phyloP scores from a whole-genome alignment of 2,113 vertebrate genomes.

The Elachura formosa region DNA sequence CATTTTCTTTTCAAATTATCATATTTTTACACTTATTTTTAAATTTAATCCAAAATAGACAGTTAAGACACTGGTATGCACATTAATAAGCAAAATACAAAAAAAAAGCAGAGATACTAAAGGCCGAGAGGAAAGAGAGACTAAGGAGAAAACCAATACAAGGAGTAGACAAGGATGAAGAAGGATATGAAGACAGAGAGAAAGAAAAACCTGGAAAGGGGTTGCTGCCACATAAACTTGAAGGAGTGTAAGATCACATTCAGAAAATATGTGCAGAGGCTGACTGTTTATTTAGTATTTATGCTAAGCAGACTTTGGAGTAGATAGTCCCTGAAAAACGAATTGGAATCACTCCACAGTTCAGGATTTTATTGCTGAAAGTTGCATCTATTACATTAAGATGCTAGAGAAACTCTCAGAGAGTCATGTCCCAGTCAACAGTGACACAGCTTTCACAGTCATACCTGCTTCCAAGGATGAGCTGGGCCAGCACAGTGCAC shows the following conservation, averaged over 20 bases:
- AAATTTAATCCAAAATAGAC: not conserved
- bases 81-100: accelerated
- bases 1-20: not conserved
- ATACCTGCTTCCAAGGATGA: not conserved
- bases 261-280: not conserved
- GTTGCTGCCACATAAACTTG: not conserved
- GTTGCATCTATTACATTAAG: not conserved
- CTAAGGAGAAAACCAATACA: not conserved
- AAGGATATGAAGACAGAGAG: not conserved
- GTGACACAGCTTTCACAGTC: not conserved
- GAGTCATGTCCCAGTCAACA: accelerated
- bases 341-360: not conserved
- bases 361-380: not conserved
- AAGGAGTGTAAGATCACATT: not conserved
- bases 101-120: not conserved
- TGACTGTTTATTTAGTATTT: not conserved
- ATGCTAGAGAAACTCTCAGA: not conserved
- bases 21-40: not conserved
- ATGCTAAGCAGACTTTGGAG: not conserved
- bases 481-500: not conserved
- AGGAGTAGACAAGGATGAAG: not conserved
- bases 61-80: not conserved
- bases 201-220: not conserved
- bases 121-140: not conserved
- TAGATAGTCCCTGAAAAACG: not conserved